Evolutionary conservation across 2,113 vertebrate species (phyloP), one percentile per base, ranked within the genome.

Genomic region (Marcusenius ussheri): DNA sequence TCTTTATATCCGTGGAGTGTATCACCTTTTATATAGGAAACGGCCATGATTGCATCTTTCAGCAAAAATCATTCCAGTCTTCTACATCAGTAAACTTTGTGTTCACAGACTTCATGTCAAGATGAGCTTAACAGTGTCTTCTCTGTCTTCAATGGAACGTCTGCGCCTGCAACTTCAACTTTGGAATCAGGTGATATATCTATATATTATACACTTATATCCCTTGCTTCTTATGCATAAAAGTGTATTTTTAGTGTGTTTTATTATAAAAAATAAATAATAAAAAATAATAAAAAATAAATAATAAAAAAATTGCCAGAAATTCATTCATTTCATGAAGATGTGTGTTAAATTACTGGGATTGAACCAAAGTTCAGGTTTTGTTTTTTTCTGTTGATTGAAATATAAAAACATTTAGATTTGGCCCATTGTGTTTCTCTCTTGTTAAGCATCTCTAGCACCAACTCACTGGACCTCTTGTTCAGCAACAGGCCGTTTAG

Each of bases 81-180:
- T 17, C 24, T 87, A 3, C 27, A 39, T 19, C 24, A 31, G n/a
- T n/a, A 56, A 13, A 1, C 1, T 80, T 56, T 77, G 9, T 4
- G 2, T 91, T 49, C 86, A 10, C 89, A 95, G 94, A 35, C 46
- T 0, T 92, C 86, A 2, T 74, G 90, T 9, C 90, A 5, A 15
- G 87, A 88, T 89, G 94, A 94, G 49, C 49, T 95, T 91, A 89
- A 93, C 91, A 91, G 93, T 0, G 89, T 94, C 17, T 95, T 95
- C n/a, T 91, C 92, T 31, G 0, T 89, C 70, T 88, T 56, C 47
- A 4, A 86, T 91, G 84, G 88, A n/a, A 90, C 90, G 1, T 90
- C 92, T 0, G 24, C 90, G 45, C 42, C 83, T n/a, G 51, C 87
- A 50, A 21, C 3, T 0, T 88, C 89, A 53, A 90, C 9, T 5